phyloP scores from a whole-genome alignment of 2,113 vertebrate genomes.

The Brachirus orientalis region DNA sequence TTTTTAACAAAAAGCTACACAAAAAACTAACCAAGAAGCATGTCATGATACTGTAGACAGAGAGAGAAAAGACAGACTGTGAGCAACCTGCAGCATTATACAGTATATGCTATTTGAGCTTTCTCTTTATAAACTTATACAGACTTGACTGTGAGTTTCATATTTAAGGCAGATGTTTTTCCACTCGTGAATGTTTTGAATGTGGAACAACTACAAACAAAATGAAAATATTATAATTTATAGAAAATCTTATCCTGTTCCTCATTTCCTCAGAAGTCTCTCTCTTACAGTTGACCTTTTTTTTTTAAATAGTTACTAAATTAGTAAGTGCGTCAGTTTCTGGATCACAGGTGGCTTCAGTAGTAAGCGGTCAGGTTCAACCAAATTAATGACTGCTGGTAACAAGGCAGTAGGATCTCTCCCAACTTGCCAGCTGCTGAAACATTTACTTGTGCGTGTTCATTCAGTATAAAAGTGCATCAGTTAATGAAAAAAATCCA shows the following conservation, averaged over 20 bases:
- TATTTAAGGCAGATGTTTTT: too few relatives aligned
- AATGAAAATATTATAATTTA: too few relatives aligned
- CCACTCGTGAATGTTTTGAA: too few relatives aligned
- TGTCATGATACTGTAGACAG: neutral
- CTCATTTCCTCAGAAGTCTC: too few relatives aligned
- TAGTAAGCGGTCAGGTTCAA: neutral
- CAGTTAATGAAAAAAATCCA: slow-evolving; percentile 38
- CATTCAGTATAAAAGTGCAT: slow-evolving; percentile 24
- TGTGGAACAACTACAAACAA: too few relatives aligned
- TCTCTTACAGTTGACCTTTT: too few relatives aligned
- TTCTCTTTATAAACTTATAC: too few relatives aligned
- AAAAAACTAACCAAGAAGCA: slow-evolving; percentile 15
- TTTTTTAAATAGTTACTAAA: too few relatives aligned
- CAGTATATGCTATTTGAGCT: too few relatives aligned
- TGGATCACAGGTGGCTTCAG: slow-evolving; percentile 23
- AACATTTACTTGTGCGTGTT: slow-evolving; percentile 25
- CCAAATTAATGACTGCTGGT: slow-evolving; percentile 23
- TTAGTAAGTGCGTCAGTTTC: neutral
- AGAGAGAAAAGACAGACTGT: neutral
- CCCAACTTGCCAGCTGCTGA: slow-evolving; percentile 23
- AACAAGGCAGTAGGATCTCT: slow-evolving; percentile 21
- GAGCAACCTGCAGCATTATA: too few relatives aligned
- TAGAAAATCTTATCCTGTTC: too few relatives aligned
- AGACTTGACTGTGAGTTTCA: too few relatives aligned
- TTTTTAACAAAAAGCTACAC: slow-evolving; percentile 35